Percentiles rank a stretch among this genome's conserved stretches.
Evolutionary conservation across 2,113 vertebrate species (phyloP).

Genomic region (Odontesthes bonariensis): DNA sequence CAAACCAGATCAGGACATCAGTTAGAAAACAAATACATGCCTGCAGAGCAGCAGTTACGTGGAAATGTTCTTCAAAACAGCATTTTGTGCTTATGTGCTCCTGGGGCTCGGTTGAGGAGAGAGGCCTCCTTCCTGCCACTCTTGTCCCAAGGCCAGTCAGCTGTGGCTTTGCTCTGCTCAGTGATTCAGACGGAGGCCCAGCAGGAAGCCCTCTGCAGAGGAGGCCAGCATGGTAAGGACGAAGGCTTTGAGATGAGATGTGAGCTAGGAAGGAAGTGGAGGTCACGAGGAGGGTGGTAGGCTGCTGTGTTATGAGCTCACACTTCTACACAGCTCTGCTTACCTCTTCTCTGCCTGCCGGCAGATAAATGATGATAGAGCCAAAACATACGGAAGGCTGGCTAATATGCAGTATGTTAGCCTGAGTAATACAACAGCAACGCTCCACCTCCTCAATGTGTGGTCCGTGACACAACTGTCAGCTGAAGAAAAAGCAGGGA

Average conservation of each 20-base stretch:
- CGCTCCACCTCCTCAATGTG: constrained; percentile 65
- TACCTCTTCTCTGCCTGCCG: constrained; percentile 33
- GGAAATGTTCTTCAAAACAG: constrained; percentile 29
- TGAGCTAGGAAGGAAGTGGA: constrained; percentile 49
- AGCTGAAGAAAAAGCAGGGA: constrained; percentile 39
- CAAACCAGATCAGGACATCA: not conserved
- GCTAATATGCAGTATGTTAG: constrained; percentile 57
- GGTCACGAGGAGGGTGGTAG: constrained; percentile 29
- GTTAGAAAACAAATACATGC: constrained; percentile 7
- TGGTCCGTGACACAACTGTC: constrained; percentile 65
- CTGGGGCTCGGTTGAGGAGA: constrained; percentile 47
- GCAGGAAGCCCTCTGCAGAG: constrained; percentile 46
- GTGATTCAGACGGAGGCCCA: constrained; percentile 54
- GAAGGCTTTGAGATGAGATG: constrained; percentile 51
- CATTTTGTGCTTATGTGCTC: constrained; percentile 50
- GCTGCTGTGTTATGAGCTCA: constrained; percentile 32
- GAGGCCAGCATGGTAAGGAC: constrained; percentile 26
- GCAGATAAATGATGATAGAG: constrained; percentile 63
- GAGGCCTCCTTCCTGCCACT: constrained; percentile 65
- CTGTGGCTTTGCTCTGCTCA: constrained; percentile 60
- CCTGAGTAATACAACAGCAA: constrained; percentile 44
- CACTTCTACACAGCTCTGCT: constrained; percentile 41
- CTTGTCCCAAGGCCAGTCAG: constrained; percentile 66
- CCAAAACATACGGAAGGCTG: constrained; percentile 54
- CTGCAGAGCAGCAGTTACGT: not conserved